Percentiles rank a stretch among this genome's conserved stretches.
Conservation (phyloP, 2,113 vertebrate species). For the Amphiprion percula region DNA sequence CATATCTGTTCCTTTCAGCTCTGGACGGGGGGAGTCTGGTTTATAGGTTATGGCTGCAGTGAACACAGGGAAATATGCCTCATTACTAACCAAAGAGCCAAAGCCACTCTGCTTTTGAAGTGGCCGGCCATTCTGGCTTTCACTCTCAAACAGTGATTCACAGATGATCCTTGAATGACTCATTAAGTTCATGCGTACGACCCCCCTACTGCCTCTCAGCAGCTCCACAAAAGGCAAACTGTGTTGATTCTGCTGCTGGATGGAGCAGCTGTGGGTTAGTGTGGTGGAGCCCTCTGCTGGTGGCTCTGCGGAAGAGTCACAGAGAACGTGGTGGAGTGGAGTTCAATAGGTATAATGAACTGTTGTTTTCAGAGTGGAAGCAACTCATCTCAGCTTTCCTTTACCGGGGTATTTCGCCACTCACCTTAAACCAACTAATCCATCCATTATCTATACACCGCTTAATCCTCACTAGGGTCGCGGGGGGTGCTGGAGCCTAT, state of each 20-base stretch:
- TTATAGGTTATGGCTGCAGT: slow-evolving; percentile 58
- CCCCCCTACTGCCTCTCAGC: slow-evolving; percentile 34
- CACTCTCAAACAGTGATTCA: slow-evolving; percentile 61
- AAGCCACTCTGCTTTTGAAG: slow-evolving; percentile 63
- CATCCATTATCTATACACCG: too few species aligned
- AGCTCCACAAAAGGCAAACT: slow-evolving; percentile 28
- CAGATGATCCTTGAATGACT: slow-evolving; percentile 72
- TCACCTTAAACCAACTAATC: too few species aligned
- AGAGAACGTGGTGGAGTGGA: neutral
- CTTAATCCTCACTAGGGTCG: too few species aligned
- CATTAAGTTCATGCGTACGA: slow-evolving; percentile 64
- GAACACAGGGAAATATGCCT: slow-evolving; percentile 66
- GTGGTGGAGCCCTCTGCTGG: slow-evolving; percentile 76
- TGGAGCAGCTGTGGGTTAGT: slow-evolving; percentile 16
- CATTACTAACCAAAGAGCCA: slow-evolving; percentile 66
- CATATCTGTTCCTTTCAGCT: slow-evolving; percentile 22
- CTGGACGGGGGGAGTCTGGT: slow-evolving; percentile 42
- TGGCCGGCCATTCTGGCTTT: slow-evolving; percentile 55
- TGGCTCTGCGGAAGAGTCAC: neutral
- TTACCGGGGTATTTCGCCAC: too few species aligned
- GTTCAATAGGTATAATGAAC: neutral
- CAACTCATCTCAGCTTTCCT: neutral
- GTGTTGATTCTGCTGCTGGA: neutral
- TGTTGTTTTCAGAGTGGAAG: neutral
- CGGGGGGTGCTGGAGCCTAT: too few species aligned